Evolutionary conservation across 2,113 vertebrate genomes (phyloP).

Genomic region (Nothoprocta perdicaria): DNA sequence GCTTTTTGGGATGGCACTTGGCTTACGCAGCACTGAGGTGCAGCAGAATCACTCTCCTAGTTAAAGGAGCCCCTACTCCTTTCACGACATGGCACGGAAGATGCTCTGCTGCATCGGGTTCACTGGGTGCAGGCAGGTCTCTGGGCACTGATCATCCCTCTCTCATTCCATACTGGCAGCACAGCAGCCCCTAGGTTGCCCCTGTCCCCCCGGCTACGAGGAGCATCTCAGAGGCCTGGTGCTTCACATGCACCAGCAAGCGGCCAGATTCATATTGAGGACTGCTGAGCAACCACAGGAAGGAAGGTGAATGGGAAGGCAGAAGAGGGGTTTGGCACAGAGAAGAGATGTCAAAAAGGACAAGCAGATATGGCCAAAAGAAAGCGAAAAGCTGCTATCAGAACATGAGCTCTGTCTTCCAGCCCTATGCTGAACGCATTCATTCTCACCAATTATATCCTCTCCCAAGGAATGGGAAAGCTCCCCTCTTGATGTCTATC

Average conservation of each 20-base stretch:
- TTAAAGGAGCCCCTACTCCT: neutral
- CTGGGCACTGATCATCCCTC: neutral
- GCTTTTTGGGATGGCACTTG: neutral
- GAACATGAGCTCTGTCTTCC: neutral
- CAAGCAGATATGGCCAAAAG: neutral
- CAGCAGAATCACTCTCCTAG: neutral
- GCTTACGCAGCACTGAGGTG: neutral
- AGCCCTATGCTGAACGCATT: neutral
- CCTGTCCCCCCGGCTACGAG: neutral
- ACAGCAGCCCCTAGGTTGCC: neutral
- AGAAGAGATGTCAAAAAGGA: neutral
- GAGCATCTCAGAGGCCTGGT: neutral
- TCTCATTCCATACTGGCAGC: neutral
- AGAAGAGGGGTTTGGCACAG: neutral
- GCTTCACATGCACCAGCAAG: fast-evolving
- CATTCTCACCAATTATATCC: neutral
- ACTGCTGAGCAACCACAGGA: neutral
- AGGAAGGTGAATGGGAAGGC: neutral
- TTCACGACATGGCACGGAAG: neutral
- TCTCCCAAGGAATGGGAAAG: neutral
- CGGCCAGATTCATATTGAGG: neutral
- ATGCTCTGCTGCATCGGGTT: neutral
- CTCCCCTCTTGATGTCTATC: neutral
- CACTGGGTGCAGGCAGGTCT: neutral
- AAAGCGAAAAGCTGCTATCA: neutral